phyloP scores from a whole-genome alignment of 2,888 invertebrate species.

The Neelides folsomi region DNA sequence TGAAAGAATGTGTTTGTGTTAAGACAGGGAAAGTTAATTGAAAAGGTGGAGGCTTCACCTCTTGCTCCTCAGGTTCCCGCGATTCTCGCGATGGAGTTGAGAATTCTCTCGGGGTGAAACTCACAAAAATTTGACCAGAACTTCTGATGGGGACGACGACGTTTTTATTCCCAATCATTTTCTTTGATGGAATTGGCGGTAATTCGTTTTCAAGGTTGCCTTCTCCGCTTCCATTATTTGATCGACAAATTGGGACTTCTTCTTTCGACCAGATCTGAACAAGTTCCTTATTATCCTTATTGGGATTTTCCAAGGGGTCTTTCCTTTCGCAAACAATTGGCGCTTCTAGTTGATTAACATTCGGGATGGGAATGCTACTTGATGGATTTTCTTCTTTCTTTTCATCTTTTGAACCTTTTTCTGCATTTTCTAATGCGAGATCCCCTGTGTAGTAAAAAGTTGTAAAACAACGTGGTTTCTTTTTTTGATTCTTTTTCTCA shows the following conservation, averaged over 20 bases:
- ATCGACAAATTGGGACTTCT: background rate
- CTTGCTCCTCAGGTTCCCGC: conserved; percentile 53
- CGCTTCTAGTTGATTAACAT: no score
- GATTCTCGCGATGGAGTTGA: conserved; percentile 72
- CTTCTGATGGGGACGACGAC: conserved; percentile 45
- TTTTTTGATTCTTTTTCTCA: no score
- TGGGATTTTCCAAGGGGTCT: background rate
- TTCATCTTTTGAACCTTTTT: no score
- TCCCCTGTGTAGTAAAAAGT: no score
- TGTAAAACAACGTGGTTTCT: no score
- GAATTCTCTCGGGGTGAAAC: conserved; percentile 61
- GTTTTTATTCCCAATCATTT: background rate
- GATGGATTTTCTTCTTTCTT: no score
- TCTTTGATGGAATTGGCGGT: background rate
- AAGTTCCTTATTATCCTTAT: background rate
- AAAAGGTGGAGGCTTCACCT: conserved; percentile 38
- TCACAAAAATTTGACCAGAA: conserved; percentile 48
- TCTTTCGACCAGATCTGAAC: background rate
- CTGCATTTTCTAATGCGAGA: no score
- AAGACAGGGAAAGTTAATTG: no score
- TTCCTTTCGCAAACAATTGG: no score
- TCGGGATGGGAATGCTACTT: no score
- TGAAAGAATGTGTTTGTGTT: no score
- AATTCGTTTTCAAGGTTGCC: background rate
- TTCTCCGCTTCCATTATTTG: background rate